Percentiles rank a stretch among this genome's conserved stretches.
phyloP scores from a whole-genome alignment of 2,797 vertebrate genomes.

The Psittacula derbiana region DNA sequence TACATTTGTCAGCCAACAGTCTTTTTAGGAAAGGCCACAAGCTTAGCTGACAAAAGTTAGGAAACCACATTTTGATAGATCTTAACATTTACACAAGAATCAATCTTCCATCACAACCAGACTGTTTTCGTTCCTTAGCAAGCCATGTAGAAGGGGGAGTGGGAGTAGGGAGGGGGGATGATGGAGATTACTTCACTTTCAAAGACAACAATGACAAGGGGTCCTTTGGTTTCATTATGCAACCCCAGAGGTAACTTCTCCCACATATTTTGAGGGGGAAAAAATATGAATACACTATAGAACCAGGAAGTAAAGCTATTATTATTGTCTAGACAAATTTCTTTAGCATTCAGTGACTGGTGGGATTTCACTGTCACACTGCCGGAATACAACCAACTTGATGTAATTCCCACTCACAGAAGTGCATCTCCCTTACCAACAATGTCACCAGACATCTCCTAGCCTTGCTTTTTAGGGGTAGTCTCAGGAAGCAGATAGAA shows the following conservation, averaged over 20 bases:
- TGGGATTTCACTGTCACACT: neutral
- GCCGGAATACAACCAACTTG: neutral
- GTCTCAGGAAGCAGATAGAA: neutral
- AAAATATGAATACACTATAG: neutral
- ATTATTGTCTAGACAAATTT: neutral
- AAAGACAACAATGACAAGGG: neutral
- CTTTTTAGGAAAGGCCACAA: constrained; percentile 31
- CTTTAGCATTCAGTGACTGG: neutral
- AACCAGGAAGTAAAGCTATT: neutral
- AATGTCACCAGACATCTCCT: neutral
- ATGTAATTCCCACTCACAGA: neutral
- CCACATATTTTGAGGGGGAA: neutral
- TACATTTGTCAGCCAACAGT: constrained; percentile 26
- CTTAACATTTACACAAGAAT: neutral
- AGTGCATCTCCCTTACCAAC: neutral
- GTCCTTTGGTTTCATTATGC: neutral
- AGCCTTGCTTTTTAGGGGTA: neutral
- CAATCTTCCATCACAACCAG: neutral
- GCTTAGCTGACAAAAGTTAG: neutral
- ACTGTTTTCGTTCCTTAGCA: neutral
- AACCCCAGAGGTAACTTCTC: neutral
- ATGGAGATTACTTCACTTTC: neutral
- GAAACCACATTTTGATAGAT: neutral
- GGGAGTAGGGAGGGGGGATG: neutral
- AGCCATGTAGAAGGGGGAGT: neutral